Evolutionary conservation across 2,888 invertebrate genomes (phyloP), one percentile per base, ranked within the genome.

Genomic region (Sericinus montela): DNA sequence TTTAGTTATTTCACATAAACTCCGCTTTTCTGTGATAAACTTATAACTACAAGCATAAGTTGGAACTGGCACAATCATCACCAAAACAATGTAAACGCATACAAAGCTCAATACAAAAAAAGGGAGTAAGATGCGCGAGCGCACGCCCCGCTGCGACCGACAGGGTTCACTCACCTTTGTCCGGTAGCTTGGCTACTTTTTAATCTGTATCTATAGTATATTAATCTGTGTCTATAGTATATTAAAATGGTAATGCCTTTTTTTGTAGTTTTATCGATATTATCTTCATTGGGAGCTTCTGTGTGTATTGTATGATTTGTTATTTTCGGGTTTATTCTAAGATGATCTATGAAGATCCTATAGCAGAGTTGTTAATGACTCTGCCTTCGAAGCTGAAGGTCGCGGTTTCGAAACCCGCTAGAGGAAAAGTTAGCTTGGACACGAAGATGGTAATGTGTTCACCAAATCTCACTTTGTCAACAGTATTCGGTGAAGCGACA

Each of bases 121-220:
- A 65, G 56, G 55, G 57, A 62, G 67, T 35, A 35, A 39, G 45
- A 71, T 69, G 67, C 70, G 69, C 67, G 43, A 51, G 63, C 63
- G 67, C 60, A 57, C 48, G 50, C 53, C 53, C 37, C 46, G 45
- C 39, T 43, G 48, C 54, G 69, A 63, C 71, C 68, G 70, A 57
- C 58, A 14, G 64, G 53, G 80, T 75, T 80, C 79, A 75, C 63
- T 77, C 69, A 79, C 68, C 80, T 71, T 65, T 67, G 69, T 63
- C 69, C 78, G 69, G 80, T 80, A 77, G 81, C 78, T 50, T 34
- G 36, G 35, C 40, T 40, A 49, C 59, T 66, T 66, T 67, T 74
- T 75, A 73, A 75, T 58, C 49, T 30, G 63, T 67, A 72, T 70
- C 62, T 61, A 63, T 65, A 64, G 57, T 60, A 58, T 66, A 67